Evolutionary conservation across 2,113 vertebrate species (phyloP).

Genomic region (Sinocyclocheilus maitianheensis): DNA sequence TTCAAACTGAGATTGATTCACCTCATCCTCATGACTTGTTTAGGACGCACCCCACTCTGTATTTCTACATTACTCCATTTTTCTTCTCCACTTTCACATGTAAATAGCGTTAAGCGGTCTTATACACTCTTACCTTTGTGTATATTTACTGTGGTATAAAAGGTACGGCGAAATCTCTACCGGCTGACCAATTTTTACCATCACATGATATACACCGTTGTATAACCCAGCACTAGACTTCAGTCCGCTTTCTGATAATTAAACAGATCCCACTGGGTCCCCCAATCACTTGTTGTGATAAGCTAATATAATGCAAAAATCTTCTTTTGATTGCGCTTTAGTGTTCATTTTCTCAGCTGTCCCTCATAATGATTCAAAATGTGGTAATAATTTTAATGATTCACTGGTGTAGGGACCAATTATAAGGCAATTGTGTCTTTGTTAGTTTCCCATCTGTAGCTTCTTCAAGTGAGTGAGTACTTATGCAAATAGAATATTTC

Average conservation of each 20-base stretch:
- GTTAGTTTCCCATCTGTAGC: background rate
- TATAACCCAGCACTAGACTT: background rate
- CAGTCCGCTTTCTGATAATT: background rate
- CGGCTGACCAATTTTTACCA: background rate
- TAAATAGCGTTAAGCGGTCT: too few species aligned
- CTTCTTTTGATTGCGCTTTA: background rate
- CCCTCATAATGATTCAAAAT: background rate
- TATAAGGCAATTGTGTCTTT: background rate
- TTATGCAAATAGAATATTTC: background rate
- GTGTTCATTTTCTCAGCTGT: background rate
- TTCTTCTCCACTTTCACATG: too few species aligned
- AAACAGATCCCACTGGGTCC: background rate
- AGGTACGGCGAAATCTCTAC: background rate
- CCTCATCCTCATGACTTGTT: too few species aligned
- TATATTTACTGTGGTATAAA: background rate
- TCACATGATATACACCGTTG: background rate
- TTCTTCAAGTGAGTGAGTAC: background rate
- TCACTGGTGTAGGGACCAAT: background rate
- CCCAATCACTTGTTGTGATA: background rate
- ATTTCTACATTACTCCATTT: too few species aligned
- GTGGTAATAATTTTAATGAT: slow-evolving; percentile 4
- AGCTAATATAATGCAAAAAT: background rate
- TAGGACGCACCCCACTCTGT: too few species aligned
- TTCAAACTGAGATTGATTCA: too few species aligned
- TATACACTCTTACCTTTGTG: too few species aligned